Evolutionary conservation across 2,797 vertebrate species (phyloP), one percentile per base, ranked within the genome.

Genomic region (Muscicapa striata): DNA sequence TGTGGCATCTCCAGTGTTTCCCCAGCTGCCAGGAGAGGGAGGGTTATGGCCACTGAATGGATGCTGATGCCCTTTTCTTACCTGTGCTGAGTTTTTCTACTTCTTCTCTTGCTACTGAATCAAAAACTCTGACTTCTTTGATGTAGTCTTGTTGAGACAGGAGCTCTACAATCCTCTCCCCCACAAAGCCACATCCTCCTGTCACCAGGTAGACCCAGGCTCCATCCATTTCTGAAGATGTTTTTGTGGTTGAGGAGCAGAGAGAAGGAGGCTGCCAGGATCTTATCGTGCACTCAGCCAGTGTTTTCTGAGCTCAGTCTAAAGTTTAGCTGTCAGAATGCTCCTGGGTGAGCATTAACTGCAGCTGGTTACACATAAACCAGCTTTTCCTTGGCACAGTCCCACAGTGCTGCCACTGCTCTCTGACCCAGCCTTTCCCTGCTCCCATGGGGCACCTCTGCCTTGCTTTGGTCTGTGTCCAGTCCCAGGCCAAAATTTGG

Each of bases 161-260:
- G 51, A 95, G 91, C 75, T 90, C 87, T 22, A 93, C 64, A 0
- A 95, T 95, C 62, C 76, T 95, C 82, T 96, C 89, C 52, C 94
- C 96, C 57, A 77, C 66, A 52, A 96, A 96, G 51, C 96, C 96
- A 84, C 92, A 96, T 67, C 91, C 91, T 91, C 96, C 96, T 46
- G 95, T 97, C 70, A 97, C 93, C 85, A 96, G 83, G 74, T 96
- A 97, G 29, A 93, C 87, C 43, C 51, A 80, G 69, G 87, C 38
- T 64, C 74, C 29, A 32, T 82, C 92, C 91, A 85, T 95, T 36
- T 55, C 93, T 87, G 76, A 41, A 48, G 89, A 24, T 11, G 30
- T 32, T 64, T 58, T 46, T 91, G 78, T 49, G 76, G 57, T 7
- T 52, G 75, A 68, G 48, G n/a, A 51, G 46, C 22, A 87, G 55